A percentile compares a stretch with the other conserved stretches of the same genome.
phyloP scores from a whole-genome alignment of 2,797 vertebrate genomes.

The Cottoperca gobio region DNA sequence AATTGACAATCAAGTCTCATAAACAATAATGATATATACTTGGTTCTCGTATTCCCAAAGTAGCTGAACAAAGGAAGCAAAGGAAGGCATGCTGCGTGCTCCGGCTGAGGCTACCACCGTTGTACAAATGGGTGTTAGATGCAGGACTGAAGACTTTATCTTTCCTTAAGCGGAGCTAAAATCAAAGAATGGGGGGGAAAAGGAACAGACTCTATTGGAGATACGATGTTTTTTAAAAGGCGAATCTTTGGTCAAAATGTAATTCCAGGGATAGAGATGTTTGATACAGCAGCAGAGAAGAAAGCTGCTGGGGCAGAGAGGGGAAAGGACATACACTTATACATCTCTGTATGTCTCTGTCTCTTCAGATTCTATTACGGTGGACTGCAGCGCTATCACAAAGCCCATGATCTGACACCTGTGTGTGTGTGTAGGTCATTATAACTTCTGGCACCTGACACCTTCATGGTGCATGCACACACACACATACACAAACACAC shows the following conservation, averaged over 20 bases:
- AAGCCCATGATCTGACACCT: constrained; percentile 54
- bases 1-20: constrained; percentile 6
- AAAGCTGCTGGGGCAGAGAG: constrained; percentile 36
- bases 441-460: constrained; percentile 67
- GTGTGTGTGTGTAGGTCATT: constrained; percentile 55
- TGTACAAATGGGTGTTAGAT: constrained; percentile 44
- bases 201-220: constrained; percentile 19
- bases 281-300: constrained; percentile 57
- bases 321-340: constrained; percentile 50
- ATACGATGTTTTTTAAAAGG: constrained; percentile 30
- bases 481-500: neutral
- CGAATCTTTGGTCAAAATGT: constrained; percentile 50
- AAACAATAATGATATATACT: constrained; percentile 5
- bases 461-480: constrained; percentile 20
- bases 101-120: constrained; percentile 4
- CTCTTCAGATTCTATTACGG: constrained; percentile 68
- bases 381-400: constrained; percentile 54
- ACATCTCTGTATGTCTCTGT: constrained; percentile 59
- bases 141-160: constrained; percentile 34
- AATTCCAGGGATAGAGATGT: constrained; percentile 54
- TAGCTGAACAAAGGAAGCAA: constrained; percentile 19
- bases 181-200: constrained; percentile 32
- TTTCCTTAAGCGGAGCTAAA: constrained; percentile 34
- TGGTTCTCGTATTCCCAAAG: constrained; percentile 1
- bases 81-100: neutral